phyloP scores from a whole-genome alignment of 2,797 vertebrate genomes.

The Sebastes steindachneri region DNA sequence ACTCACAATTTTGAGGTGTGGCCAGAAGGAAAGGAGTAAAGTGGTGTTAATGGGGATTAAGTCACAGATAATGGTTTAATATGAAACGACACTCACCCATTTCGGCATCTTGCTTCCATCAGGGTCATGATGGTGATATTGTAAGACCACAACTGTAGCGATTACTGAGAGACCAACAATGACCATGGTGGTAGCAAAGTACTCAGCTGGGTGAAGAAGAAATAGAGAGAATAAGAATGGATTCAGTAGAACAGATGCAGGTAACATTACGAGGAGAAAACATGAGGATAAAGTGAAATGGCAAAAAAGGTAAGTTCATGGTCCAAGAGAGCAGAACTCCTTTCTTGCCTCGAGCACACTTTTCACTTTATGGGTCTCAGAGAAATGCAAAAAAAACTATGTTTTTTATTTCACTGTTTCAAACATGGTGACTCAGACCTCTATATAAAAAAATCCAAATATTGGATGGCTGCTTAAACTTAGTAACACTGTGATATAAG shows the following conservation, averaged over 20 bases:
- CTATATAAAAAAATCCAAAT: neutral
- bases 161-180: slow-evolving; percentile 85
- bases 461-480: neutral
- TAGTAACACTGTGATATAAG: slow-evolving; percentile 5
- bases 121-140: slow-evolving; percentile 85
- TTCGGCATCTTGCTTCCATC: slow-evolving; percentile 84
- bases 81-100: slow-evolving; percentile 77
- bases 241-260: neutral
- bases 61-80: neutral
- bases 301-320: neutral
- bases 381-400: neutral
- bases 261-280: neutral
- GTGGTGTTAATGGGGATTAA: neutral
- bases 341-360: neutral
- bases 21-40: neutral
- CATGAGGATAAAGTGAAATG: neutral
- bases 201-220: slow-evolving; percentile 72
- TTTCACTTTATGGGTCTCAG: neutral
- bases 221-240: neutral
- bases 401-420: slow-evolving; percentile 3
- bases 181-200: slow-evolving; percentile 85
- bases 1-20: neutral
- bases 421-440: slow-evolving; percentile 3
- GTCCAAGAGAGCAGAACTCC: neutral
- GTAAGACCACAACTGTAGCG: slow-evolving; percentile 84